phyloP scores from a whole-genome alignment of 2,113 vertebrate genomes.

The Ictalurus punctatus region DNA sequence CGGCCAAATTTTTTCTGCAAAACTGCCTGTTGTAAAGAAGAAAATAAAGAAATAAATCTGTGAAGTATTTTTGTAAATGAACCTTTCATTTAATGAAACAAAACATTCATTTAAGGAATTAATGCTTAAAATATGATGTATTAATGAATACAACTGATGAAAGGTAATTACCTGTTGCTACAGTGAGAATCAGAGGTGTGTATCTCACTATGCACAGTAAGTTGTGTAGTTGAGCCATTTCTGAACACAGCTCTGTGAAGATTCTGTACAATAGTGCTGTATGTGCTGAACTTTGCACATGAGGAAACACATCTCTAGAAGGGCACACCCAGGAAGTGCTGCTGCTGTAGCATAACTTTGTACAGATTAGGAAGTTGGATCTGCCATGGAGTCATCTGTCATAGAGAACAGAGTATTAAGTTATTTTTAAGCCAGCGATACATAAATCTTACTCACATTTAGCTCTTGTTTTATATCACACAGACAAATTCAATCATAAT shows the following conservation, averaged over 20 bases:
- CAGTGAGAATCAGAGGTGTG: background rate
- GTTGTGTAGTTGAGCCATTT: background rate
- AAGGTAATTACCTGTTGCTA: background rate
- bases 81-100: too few species aligned
- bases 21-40: background rate
- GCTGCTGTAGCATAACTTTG: background rate
- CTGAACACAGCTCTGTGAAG: background rate
- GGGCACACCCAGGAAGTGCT: background rate
- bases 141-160: background rate
- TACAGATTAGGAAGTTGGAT: background rate
- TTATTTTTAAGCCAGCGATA: background rate
- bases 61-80: too few species aligned
- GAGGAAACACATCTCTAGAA: background rate
- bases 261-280: background rate
- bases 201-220: background rate
- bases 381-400: constrained; percentile 11
- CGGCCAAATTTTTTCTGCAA: background rate
- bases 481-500: background rate
- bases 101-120: background rate
- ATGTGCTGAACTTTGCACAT: background rate
- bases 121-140: background rate
- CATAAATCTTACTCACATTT: background rate
- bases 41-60: background rate
- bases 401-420: background rate
- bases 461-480: background rate